phyloP scores from a whole-genome alignment of 2,113 vertebrate genomes.

The Cololabis saira region DNA sequence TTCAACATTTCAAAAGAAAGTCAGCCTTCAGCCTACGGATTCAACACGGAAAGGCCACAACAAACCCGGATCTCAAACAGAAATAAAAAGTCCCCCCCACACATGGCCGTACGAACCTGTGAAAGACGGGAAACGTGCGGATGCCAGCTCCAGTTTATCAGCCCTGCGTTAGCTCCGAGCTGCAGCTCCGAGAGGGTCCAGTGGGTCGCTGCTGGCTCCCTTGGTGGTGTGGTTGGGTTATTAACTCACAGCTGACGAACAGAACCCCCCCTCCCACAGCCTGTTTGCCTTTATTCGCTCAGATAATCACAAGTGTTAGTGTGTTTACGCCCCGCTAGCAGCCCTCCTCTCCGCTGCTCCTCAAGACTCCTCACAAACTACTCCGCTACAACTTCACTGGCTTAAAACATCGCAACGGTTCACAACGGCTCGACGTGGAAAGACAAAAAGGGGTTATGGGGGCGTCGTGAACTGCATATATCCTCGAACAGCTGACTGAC shows the following conservation, averaged over 20 bases:
- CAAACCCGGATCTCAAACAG: background rate
- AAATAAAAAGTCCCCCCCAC: background rate
- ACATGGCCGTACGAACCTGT: slow-evolving; percentile 49
- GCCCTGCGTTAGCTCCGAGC: slow-evolving; percentile 18
- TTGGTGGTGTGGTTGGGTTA: background rate
- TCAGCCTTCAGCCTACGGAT: background rate
- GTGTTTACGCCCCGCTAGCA: too few relatives aligned
- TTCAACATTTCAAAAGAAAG: slow-evolving; percentile 3
- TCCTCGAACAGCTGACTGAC: slow-evolving; percentile 20
- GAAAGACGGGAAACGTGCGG: slow-evolving; percentile 32
- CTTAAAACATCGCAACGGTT: slow-evolving; percentile 20
- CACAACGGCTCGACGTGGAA: background rate
- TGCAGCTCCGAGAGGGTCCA: slow-evolving; percentile 22
- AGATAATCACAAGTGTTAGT: too few relatives aligned
- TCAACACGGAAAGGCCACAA: slow-evolving; percentile 6
- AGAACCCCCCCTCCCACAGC: too few relatives aligned
- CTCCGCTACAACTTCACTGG: too few relatives aligned
- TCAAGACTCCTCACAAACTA: slow-evolving; percentile 68
- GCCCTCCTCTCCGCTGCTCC: slow-evolving; percentile 47
- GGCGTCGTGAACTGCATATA: background rate
- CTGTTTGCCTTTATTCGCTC: background rate
- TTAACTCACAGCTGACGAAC: background rate
- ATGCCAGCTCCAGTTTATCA: slow-evolving; percentile 65
- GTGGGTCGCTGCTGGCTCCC: slow-evolving; percentile 48
- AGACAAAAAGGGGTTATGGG: background rate